Conservation (phyloP, 2,113 vertebrate species). For the Stercorarius parasiticus region DNA sequence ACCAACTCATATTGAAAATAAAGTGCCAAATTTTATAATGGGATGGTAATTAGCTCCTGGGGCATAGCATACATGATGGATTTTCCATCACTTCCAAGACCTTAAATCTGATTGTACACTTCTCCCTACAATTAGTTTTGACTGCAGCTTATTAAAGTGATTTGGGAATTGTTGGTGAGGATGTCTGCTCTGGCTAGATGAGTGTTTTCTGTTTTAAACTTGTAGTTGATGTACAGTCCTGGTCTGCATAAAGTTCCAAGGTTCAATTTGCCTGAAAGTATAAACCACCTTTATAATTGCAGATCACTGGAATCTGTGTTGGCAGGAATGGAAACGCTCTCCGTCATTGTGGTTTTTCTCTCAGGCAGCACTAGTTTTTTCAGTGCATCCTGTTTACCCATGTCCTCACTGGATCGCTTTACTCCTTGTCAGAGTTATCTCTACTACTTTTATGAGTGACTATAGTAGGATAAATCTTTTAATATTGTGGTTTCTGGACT, state of each 20-base stretch:
- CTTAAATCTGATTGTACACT: conserved; percentile 17
- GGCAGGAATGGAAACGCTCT: neutral
- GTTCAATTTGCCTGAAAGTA: neutral
- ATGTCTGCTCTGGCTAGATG: neutral
- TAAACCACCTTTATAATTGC: neutral
- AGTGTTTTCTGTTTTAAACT: conserved; percentile 3
- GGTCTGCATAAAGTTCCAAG: neutral
- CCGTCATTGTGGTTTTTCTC: neutral
- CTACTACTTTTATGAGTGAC: neutral
- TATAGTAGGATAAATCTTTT: neutral
- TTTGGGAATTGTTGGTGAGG: neutral
- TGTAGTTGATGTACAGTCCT: neutral
- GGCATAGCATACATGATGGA: neutral
- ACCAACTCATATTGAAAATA: conserved; percentile 13
- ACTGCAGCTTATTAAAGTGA: conserved; percentile 22
- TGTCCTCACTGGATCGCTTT: neutral
- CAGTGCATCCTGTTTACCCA: neutral
- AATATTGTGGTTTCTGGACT: neutral
- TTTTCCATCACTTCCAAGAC: conserved; percentile 30
- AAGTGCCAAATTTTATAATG: conserved; percentile 32
- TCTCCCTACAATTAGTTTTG: conserved; percentile 38
- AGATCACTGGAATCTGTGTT: neutral
- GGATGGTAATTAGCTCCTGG: conserved; percentile 31
- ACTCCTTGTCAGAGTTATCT: neutral
- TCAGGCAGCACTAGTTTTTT: neutral